These are phyloP conservation scores for Tolmerus cingulatus DNA, from an alignment of 2,888 invertebrate genomes.

Conservation along the genomic window DNA sequence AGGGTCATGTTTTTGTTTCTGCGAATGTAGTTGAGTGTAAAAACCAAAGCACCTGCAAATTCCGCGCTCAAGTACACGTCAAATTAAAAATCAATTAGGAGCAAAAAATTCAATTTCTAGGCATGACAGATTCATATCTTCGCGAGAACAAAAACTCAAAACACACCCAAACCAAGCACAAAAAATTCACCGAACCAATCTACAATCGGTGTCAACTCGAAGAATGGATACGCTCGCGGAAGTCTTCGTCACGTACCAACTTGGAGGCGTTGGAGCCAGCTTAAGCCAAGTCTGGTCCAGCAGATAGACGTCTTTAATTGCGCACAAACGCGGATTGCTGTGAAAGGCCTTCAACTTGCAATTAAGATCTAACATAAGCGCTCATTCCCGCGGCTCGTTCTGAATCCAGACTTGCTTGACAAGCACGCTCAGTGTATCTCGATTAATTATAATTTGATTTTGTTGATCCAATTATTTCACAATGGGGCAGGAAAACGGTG, in stretches of 20 bases:
- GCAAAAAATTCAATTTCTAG: neutral
- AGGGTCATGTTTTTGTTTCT: neutral
- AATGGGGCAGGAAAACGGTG: neutral
- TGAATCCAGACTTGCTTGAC: neutral
- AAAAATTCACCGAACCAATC: neutral
- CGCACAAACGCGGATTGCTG: neutral
- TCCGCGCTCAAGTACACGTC: neutral
- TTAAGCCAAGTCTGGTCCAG: neutral
- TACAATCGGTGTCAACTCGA: neutral
- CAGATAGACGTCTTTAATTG: neutral
- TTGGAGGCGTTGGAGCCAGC: neutral
- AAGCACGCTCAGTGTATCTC: neutral
- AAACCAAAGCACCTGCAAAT: neutral
- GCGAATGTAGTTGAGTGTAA: neutral
- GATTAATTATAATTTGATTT: neutral
- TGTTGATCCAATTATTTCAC: neutral
- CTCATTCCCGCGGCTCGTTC: neutral
- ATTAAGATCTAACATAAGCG: neutral
- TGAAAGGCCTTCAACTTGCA: neutral
- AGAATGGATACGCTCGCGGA: neutral
- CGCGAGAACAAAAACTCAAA: neutral
- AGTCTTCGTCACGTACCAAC: neutral
- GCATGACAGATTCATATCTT: constrained; percentile 1
- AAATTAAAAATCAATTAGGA: constrained; percentile 21
- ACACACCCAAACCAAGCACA: neutral